These are phyloP conservation scores for Arctopsyche grandis DNA, from an alignment of 1,140 invertebrate species.

Conservation along the genomic window DNA sequence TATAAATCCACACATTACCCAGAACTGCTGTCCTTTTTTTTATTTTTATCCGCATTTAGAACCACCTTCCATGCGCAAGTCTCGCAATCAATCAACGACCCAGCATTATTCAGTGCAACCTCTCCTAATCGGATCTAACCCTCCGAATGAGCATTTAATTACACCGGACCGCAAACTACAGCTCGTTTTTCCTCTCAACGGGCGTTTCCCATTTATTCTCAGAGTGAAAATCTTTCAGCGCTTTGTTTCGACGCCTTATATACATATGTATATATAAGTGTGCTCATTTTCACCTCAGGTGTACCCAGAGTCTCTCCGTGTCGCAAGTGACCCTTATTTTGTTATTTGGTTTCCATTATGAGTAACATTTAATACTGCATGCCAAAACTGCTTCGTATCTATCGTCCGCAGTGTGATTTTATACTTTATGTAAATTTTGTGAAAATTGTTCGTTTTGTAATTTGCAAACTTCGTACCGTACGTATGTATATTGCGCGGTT, in stretches of 20 bases:
- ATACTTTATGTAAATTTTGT: no score
- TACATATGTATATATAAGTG: neutral
- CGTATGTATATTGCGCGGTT: neutral
- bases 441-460: no score
- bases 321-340: no score
- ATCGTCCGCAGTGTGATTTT: no score
- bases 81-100: neutral
- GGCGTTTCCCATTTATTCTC: conserved; percentile 27
- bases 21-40: no score
- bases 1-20: no score
- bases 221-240: conserved; percentile 24
- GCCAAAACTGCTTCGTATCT: no score
- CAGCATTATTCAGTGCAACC: neutral
- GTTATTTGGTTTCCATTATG: no score
- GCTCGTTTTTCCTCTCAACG: conserved; percentile 24
- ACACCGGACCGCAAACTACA: neutral
- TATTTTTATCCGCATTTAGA: no score
- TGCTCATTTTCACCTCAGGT: neutral
- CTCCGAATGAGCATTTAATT: conserved; percentile 9
- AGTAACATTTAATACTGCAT: no score
- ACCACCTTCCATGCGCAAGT: neutral
- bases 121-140: neutral
- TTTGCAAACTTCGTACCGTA: no score
- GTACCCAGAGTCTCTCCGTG: no score
- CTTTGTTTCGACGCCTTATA: neutral